Evolutionary conservation across 2,113 vertebrate genomes (phyloP).

Genomic region (Actenoides lindsayi): DNA sequence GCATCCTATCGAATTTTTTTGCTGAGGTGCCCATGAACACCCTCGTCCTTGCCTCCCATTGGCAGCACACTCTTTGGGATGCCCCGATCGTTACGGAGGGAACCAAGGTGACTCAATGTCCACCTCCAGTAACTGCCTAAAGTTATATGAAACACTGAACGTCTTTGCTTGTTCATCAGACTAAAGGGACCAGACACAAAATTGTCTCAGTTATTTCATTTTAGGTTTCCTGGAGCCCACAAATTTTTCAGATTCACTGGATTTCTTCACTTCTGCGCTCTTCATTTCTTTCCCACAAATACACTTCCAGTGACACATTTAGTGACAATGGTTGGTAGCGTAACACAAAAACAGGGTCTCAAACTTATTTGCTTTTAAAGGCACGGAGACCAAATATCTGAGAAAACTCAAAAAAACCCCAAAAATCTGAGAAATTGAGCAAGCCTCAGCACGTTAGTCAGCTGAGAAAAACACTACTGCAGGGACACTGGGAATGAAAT

Average conservation of each 20-base stretch:
- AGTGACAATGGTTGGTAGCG: background rate
- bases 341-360: background rate
- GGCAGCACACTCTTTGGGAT: accelerated
- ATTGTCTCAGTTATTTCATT: background rate
- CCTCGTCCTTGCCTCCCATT: accelerated
- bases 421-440: background rate
- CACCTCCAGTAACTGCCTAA: background rate
- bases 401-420: background rate
- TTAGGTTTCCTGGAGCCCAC: background rate
- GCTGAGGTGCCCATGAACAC: background rate
- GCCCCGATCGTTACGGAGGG: accelerated
- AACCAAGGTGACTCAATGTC: background rate
- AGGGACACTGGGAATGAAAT: background rate
- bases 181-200: background rate
- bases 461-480: background rate
- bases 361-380: background rate
- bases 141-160: background rate
- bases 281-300: background rate
- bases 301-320: background rate
- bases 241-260: background rate
- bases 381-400: background rate
- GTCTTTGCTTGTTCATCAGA: background rate
- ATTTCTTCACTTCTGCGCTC: background rate
- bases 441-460: background rate
- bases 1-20: accelerated